Base-by-base conservation (phyloP, 2,888 invertebrate species). In the Loripinus fragilis region DNA sequence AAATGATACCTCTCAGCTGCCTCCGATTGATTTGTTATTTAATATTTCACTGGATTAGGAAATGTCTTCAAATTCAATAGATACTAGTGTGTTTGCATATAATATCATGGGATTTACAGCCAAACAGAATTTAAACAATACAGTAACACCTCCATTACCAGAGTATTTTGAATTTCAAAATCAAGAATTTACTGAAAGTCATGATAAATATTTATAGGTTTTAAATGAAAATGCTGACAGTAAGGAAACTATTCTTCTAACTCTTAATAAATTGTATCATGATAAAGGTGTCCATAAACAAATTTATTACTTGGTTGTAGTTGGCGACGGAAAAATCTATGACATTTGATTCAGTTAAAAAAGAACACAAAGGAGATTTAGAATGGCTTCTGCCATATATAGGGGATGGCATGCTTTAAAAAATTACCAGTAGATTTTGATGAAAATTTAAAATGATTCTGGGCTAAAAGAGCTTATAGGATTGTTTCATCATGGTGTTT, bases 321-420 rank as follows among this genome's bases (percentile, higher is more conserved):
- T 50, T 50, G 50, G 50, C n/a, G 42, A 67, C 41, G 67, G 67
- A 23, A 67, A 67, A 38, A 67, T 41, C 1, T 67, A 67, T 67
- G 67, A 67, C 67, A 41, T 41, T 41, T 67, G 12, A 38, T 67
- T n/a, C 38, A 67, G n/a, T 67, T 20, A 67, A 67, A 41, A 23
- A 38, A 20, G 67, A 67, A 25, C 41, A 10, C 41, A 41, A 15
- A 41, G 41, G 15, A 10, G 41, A 41, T 41, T 41, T 41, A 15
- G 41, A 7, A 41, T 41, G 41, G 41, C 15, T 41, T 10, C 15
- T 41, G 15, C 41, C 41, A 7, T 41, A 41, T 41, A 33, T 33
- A 25, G 35, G 67, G 67, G 7, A 42, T 38, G 38, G 67, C 38
- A 35, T 38, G 23, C 12, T 38, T 38, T 23, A 12, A 67, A 67